Percentiles rank a stretch among this genome's conserved stretches.
These are phyloP conservation scores for Telenomus remus DNA, from an alignment of 1,140 invertebrate species.

Conservation along the genomic window DNA sequence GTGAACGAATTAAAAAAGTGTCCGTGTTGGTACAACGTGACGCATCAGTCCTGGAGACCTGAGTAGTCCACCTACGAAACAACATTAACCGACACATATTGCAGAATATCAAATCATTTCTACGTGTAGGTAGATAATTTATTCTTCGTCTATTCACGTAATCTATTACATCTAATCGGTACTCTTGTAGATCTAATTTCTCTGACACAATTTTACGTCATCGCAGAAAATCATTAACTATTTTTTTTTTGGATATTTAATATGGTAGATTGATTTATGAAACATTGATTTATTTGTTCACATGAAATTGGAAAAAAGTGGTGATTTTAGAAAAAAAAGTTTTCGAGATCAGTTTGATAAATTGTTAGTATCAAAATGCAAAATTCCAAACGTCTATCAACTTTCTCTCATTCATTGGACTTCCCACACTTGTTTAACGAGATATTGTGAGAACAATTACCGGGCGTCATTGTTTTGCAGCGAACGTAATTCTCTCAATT, in stretches of 20 bases:
- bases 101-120: conserved; percentile 54
- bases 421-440: conserved; percentile 68
- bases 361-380: conserved; percentile 50
- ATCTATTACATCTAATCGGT: conserved; percentile 61
- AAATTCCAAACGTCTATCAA: conserved; percentile 61
- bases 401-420: conserved; percentile 69
- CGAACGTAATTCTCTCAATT: conserved; percentile 71
- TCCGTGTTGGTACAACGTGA: conserved; percentile 39
- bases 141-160: conserved; percentile 60
- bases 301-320: neutral
- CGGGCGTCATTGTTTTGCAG: conserved; percentile 65
- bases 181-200: conserved; percentile 29
- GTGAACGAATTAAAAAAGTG: conserved; percentile 17
- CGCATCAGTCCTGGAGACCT: conserved; percentile 44
- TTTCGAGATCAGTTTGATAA: neutral
- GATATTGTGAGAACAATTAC: conserved; percentile 61
- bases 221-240: too few species aligned
- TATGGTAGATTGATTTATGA: too few species aligned
- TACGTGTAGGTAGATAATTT: conserved; percentile 72
- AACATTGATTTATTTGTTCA: too few species aligned
- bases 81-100: conserved; percentile 35
- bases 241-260: too few species aligned
- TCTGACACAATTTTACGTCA: too few species aligned
- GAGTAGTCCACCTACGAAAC: conserved; percentile 57
- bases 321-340: too few species aligned